phyloP scores from a whole-genome alignment of 2,113 vertebrate genomes.

The Proteles cristata region DNA sequence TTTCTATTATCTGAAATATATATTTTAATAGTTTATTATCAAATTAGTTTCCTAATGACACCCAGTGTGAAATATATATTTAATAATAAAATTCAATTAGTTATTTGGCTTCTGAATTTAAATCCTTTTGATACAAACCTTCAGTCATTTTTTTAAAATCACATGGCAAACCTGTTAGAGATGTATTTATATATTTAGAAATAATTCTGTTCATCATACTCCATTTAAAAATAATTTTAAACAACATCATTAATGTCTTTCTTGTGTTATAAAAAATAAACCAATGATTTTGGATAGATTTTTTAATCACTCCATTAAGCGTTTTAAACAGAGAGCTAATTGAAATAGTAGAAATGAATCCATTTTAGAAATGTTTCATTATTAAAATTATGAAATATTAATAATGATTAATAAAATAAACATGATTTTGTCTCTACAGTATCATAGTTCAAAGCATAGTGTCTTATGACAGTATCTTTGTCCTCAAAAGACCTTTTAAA shows the following conservation, averaged over 20 bases:
- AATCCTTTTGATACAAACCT: neutral
- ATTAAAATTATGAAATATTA: neutral
- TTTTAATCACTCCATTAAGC: neutral
- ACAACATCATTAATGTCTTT: neutral
- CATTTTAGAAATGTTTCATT: slow-evolving; percentile 8
- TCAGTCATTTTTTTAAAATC: neutral
- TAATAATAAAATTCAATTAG: neutral
- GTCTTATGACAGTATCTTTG: neutral
- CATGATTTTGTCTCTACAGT: neutral
- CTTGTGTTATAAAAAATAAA: neutral
- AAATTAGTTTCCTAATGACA: too few species aligned
- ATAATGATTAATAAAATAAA: neutral
- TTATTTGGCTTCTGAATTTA: neutral
- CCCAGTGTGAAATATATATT: neutral
- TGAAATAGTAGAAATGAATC: neutral
- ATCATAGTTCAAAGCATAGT: neutral
- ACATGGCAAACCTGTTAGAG: neutral
- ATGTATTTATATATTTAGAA: neutral
- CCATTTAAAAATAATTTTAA: neutral
- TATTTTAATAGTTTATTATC: neutral
- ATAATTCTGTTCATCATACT: neutral
- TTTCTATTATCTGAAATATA: neutral
- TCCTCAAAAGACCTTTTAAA: neutral
- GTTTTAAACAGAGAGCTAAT: neutral
- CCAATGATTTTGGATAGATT: neutral